Conservation (phyloP, 2,113 vertebrate genomes). For the Dryoscopus gambensis region DNA sequence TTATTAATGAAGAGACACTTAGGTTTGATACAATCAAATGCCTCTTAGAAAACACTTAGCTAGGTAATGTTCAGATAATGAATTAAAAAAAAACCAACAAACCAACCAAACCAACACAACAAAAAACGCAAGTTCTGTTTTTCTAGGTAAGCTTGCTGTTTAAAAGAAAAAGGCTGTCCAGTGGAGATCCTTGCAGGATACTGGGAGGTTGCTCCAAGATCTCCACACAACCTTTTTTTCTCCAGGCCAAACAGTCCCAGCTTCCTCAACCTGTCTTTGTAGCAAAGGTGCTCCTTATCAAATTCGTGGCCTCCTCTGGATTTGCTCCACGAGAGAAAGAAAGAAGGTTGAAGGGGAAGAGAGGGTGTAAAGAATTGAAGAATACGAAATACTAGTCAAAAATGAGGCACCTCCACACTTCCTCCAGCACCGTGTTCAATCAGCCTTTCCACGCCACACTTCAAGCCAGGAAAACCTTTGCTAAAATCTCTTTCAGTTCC, state of each 20-base stretch:
- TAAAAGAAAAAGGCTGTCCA: background rate
- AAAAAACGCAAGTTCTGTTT: background rate
- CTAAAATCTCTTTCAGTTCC: background rate
- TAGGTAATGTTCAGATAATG: background rate
- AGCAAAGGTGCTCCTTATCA: background rate
- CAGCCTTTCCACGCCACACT: background rate
- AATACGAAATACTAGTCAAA: background rate
- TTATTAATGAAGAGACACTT: constrained; percentile 18
- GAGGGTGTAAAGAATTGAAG: background rate
- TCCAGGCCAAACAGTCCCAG: background rate
- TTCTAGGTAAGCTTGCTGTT: background rate
- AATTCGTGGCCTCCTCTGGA: background rate
- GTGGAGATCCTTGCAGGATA: background rate
- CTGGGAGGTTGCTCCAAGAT: too few species aligned
- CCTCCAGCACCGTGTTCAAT: background rate
- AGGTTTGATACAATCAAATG: background rate
- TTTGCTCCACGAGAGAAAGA: background rate
- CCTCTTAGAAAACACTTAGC: background rate
- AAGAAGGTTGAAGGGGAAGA: background rate
- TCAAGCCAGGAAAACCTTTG: background rate
- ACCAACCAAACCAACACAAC: too few species aligned
- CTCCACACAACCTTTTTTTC: background rate
- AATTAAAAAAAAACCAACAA: background rate
- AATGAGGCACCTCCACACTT: background rate
- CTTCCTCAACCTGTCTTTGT: background rate